A percentile compares a stretch with the other conserved stretches of the same genome.
Conservation (phyloP, 2,113 vertebrate species). For the Ariopsis seemanni region DNA sequence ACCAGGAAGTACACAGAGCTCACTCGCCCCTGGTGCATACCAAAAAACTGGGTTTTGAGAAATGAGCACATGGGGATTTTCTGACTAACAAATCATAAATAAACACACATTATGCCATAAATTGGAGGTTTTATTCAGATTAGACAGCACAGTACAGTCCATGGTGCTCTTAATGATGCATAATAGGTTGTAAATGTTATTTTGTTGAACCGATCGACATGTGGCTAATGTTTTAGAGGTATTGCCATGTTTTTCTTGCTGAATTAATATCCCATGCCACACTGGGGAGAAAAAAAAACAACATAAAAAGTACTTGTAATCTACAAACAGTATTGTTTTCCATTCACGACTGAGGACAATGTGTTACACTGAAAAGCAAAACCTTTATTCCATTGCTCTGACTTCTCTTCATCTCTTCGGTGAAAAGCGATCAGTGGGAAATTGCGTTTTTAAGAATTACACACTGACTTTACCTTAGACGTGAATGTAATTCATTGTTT, state of each 20-base stretch:
- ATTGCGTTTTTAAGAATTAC: not conserved
- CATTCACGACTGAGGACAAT: not conserved
- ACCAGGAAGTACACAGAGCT: conserved; percentile 55
- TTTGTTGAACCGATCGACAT: not conserved
- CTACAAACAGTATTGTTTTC: not conserved
- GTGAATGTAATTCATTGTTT: not conserved
- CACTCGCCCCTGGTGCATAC: conserved; percentile 33
- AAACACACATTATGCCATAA: not conserved
- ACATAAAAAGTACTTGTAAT: not conserved
- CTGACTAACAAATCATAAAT: not conserved
- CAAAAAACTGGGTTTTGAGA: conserved; percentile 24
- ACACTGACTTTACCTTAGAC: not conserved
- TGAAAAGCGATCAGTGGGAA: not conserved
- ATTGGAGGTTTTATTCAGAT: not conserved
- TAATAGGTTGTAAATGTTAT: not conserved
- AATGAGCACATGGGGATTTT: not conserved
- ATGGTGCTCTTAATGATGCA: not conserved
- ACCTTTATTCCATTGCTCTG: not conserved
- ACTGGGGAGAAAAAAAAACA: not conserved
- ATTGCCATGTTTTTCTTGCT: not conserved
- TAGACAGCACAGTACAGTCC: too few relatives aligned
- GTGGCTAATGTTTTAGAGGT: not conserved
- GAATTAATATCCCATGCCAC: not conserved
- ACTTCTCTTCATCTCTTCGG: not conserved
- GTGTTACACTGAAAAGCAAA: not conserved